phyloP scores from a whole-genome alignment of 2,888 invertebrate species.

The Leptopilina myrica region DNA sequence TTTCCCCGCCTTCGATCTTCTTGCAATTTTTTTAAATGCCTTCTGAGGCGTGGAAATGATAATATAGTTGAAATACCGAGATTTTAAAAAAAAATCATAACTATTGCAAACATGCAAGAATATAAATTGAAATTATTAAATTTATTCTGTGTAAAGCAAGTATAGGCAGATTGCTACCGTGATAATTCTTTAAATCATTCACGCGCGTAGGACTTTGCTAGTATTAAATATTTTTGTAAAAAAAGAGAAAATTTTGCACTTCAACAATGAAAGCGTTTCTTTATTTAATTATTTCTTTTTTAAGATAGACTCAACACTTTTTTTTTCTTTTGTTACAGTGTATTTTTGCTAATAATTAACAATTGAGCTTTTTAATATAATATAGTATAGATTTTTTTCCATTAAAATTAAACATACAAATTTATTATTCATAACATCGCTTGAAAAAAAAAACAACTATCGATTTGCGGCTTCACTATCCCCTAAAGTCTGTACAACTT shows the following conservation, averaged over 20 bases:
- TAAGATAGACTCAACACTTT: slow-evolving; percentile 61
- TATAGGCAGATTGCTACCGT: too few relatives aligned
- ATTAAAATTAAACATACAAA: slow-evolving; percentile 49
- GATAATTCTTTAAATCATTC: too few relatives aligned
- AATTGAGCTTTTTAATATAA: slow-evolving; percentile 60
- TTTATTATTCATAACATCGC: slow-evolving; percentile 49
- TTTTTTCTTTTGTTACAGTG: slow-evolving; percentile 53
- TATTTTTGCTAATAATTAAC: slow-evolving; percentile 59
- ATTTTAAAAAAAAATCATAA: too few relatives aligned
- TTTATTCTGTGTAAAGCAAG: too few relatives aligned
- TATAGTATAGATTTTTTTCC: slow-evolving; percentile 51
- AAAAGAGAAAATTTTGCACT: slow-evolving; percentile 35
- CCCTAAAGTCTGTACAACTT: slow-evolving; percentile 26
- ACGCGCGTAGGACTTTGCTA: too few relatives aligned
- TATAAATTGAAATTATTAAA: too few relatives aligned
- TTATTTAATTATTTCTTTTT: slow-evolving; percentile 59
- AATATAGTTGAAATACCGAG: too few relatives aligned
- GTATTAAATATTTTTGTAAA: background rate
- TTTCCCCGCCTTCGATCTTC: too few relatives aligned
- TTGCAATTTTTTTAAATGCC: too few relatives aligned
- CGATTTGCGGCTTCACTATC: slow-evolving; percentile 40
- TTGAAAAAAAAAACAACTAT: slow-evolving; percentile 26
- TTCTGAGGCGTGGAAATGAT: too few relatives aligned
- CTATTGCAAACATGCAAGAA: too few relatives aligned
- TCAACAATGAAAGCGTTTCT: slow-evolving; percentile 60